Conservation (phyloP, 2,113 vertebrate species). For the Lampris megalopsis region DNA sequence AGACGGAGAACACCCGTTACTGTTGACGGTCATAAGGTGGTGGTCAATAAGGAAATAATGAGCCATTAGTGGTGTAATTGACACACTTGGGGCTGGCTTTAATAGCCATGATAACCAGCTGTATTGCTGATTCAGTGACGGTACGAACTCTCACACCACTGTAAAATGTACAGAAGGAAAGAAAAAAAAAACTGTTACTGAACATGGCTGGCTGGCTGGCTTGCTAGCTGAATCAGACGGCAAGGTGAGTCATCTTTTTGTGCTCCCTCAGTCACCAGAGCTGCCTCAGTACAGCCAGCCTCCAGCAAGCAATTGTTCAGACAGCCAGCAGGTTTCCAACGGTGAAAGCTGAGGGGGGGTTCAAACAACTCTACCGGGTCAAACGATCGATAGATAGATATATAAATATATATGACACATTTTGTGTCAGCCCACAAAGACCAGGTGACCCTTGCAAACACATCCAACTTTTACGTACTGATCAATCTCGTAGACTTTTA, state of each 20-base stretch:
- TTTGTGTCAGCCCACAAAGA: slow-evolving; percentile 9
- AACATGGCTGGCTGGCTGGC: slow-evolving; percentile 22
- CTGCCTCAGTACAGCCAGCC: slow-evolving; percentile 19
- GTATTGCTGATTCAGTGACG: slow-evolving; percentile 13
- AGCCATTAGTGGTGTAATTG: slow-evolving; percentile 1
- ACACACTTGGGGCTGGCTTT: neutral
- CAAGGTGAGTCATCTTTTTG: slow-evolving; percentile 50
- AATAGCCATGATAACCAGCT: neutral
- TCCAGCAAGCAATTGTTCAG: slow-evolving; percentile 26
- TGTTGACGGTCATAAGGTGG: neutral
- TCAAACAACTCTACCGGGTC: slow-evolving; percentile 13
- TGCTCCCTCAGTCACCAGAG: slow-evolving; percentile 37
- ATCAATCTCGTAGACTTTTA: neutral
- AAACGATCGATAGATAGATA: slow-evolving; percentile 2
- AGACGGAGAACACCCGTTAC: neutral
- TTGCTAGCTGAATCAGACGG: slow-evolving; percentile 1
- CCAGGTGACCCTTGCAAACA: neutral
- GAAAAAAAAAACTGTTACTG: slow-evolving; percentile 24
- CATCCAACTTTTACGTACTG: neutral
- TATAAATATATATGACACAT: neutral
- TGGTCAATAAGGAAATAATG: slow-evolving; percentile 8
- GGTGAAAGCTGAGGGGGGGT: neutral
- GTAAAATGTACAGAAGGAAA: neutral
- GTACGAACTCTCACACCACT: neutral
- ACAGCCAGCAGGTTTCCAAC: slow-evolving; percentile 21